Conservation (phyloP, 1,140 invertebrate species). For the Diachasmimorpha longicaudata region DNA sequence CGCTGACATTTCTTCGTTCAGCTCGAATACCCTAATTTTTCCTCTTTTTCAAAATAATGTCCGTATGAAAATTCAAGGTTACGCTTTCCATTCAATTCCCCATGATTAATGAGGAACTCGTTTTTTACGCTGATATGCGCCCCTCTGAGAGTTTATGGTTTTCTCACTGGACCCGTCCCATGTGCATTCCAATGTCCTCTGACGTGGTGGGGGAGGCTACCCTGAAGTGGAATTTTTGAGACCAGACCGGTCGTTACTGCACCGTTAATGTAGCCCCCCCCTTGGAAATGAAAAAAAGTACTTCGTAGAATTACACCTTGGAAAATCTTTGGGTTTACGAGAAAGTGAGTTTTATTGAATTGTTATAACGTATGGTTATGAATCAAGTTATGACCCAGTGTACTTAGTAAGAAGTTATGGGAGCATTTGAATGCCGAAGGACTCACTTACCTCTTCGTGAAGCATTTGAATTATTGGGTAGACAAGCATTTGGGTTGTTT, state of each 20-base stretch:
- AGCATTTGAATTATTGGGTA: too few species aligned
- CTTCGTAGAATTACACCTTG: background rate
- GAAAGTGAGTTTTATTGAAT: background rate
- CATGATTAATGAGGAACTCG: background rate
- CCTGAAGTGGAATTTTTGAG: background rate
- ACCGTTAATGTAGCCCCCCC: conserved; percentile 3
- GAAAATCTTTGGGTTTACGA: background rate
- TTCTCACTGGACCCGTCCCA: background rate
- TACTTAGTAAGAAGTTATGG: too few species aligned
- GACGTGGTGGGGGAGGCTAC: background rate
- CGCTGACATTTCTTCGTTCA: too few species aligned
- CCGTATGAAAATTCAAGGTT: too few species aligned
- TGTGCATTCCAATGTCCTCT: background rate
- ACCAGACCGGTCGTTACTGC: conserved; percentile 6
- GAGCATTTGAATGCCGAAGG: too few species aligned
- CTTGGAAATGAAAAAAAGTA: background rate
- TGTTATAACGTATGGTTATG: background rate
- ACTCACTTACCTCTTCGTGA: too few species aligned
- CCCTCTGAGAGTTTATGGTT: background rate
- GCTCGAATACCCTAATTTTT: too few species aligned
- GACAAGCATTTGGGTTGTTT: too few species aligned
- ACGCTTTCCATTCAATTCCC: too few species aligned
- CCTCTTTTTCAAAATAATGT: too few species aligned
- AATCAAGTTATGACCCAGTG: too few species aligned
- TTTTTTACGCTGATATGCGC: background rate